Evolutionary conservation across 1,140 invertebrate genomes (phyloP).

Genomic region (Achatina immaculata): DNA sequence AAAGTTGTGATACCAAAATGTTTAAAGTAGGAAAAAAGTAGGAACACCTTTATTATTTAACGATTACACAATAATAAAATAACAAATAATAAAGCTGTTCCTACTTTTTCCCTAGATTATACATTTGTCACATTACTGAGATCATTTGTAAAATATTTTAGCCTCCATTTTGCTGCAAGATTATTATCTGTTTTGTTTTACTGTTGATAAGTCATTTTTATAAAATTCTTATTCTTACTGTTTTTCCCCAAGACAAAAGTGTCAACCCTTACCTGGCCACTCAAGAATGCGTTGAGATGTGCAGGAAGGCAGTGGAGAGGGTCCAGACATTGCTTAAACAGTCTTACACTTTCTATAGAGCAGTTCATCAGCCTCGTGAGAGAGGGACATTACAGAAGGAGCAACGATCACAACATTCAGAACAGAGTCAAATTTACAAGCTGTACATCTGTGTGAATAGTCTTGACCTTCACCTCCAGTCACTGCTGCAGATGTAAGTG

Average conservation of each 20-base stretch:
- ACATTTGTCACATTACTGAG: too few species aligned
- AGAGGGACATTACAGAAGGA: not conserved
- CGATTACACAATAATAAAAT: too few species aligned
- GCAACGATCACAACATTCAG: not conserved
- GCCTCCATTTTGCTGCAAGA: too few species aligned
- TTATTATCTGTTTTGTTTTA: too few species aligned
- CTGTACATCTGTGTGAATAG: conserved; percentile 17
- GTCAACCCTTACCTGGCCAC: conserved; percentile 11
- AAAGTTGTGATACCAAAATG: too few species aligned
- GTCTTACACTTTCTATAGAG: conserved; percentile 1
- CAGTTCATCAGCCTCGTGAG: not conserved
- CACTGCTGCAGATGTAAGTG: conserved; percentile 12
- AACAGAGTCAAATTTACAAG: not conserved
- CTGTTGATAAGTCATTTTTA: too few species aligned
- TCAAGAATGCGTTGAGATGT: not conserved
- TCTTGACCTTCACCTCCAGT: conserved; percentile 13
- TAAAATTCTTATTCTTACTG: not conserved
- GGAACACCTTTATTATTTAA: too few species aligned
- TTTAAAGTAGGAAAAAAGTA: too few species aligned
- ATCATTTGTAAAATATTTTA: too few species aligned
- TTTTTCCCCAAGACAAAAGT: conserved; percentile 3
- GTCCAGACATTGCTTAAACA: not conserved
- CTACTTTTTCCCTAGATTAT: too few species aligned
- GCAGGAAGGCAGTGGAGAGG: not conserved
- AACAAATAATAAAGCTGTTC: too few species aligned